A percentile compares a stretch with the other conserved stretches of the same genome.
Conservation (phyloP, 2,113 vertebrate species). For the Macaca nemestrina region DNA sequence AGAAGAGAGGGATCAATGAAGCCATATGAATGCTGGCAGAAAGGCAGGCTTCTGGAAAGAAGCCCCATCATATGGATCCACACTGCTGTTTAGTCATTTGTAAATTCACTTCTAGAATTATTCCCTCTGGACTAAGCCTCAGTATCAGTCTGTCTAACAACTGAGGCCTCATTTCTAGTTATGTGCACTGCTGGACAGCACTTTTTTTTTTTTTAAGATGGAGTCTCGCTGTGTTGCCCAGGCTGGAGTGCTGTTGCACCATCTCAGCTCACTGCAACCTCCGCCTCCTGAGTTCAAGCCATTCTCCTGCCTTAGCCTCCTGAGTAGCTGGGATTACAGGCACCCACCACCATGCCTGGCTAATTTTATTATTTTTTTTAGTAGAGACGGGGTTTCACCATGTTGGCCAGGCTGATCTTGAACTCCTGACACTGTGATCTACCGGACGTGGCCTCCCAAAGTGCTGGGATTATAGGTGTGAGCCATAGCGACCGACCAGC, state of each 20-base stretch:
- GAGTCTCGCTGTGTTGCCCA: too few species aligned
- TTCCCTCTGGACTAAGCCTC: background rate
- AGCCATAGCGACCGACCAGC: rapidly evolving
- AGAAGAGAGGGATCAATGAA: background rate
- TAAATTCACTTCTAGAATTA: background rate
- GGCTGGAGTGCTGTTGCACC: too few species aligned
- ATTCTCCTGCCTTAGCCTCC: too few species aligned
- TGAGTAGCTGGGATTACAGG: too few species aligned
- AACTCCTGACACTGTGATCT: too few species aligned
- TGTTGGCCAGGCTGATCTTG: too few species aligned
- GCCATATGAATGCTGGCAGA: background rate
- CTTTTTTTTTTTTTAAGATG: too few species aligned
- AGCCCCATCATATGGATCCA: background rate
- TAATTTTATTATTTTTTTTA: too few species aligned
- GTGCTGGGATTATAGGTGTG: too few species aligned
- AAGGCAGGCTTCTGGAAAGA: background rate
- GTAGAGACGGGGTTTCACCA: too few species aligned
- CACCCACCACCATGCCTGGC: rapidly evolving
- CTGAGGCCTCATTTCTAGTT: background rate
- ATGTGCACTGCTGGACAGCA: background rate
- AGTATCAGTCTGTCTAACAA: background rate
- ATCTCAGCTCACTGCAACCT: too few species aligned
- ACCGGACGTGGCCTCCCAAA: too few species aligned
- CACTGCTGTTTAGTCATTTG: background rate
- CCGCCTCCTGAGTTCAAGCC: rapidly evolving